Evolutionary conservation across 1,140 invertebrate species (phyloP).

Genomic region (Zaprionus nigranus): DNA sequence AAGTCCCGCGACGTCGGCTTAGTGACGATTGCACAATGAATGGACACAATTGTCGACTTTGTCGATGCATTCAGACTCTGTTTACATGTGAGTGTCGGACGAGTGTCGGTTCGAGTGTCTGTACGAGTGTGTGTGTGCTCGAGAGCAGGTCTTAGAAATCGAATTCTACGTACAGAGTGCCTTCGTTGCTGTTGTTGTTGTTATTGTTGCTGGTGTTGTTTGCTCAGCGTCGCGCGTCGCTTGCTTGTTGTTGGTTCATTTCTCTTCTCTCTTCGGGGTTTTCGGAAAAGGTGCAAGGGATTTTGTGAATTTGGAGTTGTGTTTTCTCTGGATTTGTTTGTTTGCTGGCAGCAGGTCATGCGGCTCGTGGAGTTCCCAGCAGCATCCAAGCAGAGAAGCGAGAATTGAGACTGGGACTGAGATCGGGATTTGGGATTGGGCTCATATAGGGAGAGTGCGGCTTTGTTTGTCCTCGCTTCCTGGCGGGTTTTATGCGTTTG

Average conservation of each 20-base stretch:
- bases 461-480: constrained; percentile 35
- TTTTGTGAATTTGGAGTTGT: constrained; percentile 52
- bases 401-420: not conserved
- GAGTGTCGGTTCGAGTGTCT: constrained; percentile 14
- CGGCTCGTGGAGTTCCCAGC: constrained; percentile 31
- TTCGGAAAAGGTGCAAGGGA: constrained; percentile 46
- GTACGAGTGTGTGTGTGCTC: constrained; percentile 9
- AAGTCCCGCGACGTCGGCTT: constrained; percentile 63
- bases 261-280: constrained; percentile 6
- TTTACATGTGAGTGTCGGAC: constrained; percentile 22
- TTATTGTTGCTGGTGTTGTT: constrained; percentile 65
- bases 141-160: constrained; percentile 34
- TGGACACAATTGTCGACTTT: constrained; percentile 25
- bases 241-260: constrained; percentile 41
- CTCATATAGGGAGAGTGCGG: constrained; percentile 28
- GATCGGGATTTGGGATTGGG: constrained; percentile 5
- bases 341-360: constrained; percentile 47
- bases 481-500: constrained; percentile 67
- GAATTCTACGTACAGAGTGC: constrained; percentile 46
- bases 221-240: constrained; percentile 67
- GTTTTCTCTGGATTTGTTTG: constrained; percentile 48
- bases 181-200: constrained; percentile 46
- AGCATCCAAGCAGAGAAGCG: constrained; percentile 31
- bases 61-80: constrained; percentile 32
- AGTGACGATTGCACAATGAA: constrained; percentile 70